Evolutionary conservation across 2,113 vertebrate genomes (phyloP), one percentile per base, ranked within the genome.

Genomic region (Phrynocephalus versicolor): DNA sequence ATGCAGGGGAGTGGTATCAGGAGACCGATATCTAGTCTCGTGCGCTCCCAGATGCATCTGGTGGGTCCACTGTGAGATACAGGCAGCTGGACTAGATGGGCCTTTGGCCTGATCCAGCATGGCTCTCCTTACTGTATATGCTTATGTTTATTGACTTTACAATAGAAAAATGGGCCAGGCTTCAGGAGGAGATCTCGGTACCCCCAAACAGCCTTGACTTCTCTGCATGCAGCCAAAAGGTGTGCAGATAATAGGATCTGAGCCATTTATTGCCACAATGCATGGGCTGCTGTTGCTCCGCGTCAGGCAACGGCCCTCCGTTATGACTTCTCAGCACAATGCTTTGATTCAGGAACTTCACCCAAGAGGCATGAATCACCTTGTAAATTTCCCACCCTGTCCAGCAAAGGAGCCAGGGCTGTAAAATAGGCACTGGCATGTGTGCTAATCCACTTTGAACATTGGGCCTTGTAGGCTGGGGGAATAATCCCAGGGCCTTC

Each of bases 291-390:
- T 21, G 72, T 79, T 0, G 14, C 19, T 87, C 82, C 67, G 0
- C 30, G 60, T 70, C 13, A 18, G 57, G 27, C 62, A 85, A 55
- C 39, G 2, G 82, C 35, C 3, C 16, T 2, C 0, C 21, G 60
- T 91, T 64, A 88, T 86, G 87, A 89, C 88, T 94, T 93, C 91
- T 91, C 69, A 87, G 92, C 89, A 95, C 93, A 95, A 93, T 88
- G 92, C 92, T 9, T 85, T 57, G n/a, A 94, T 94, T 93, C 91
- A 92, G 86, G 86, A 90, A 80, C 88, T 90, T 0, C 82, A 88
- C 90, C 39, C 82, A 92, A 87, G 79, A 88, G 13, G 0, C 76
- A 4, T 94, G 94, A 95, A 91, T 95, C 93, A 94, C 0, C 7
- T 88, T 23, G 82, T 9, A 93, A 93, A 89, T 86, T 94, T 93